Conservation (phyloP, 2,797 vertebrate species). For the Apogon hyalosoma region DNA sequence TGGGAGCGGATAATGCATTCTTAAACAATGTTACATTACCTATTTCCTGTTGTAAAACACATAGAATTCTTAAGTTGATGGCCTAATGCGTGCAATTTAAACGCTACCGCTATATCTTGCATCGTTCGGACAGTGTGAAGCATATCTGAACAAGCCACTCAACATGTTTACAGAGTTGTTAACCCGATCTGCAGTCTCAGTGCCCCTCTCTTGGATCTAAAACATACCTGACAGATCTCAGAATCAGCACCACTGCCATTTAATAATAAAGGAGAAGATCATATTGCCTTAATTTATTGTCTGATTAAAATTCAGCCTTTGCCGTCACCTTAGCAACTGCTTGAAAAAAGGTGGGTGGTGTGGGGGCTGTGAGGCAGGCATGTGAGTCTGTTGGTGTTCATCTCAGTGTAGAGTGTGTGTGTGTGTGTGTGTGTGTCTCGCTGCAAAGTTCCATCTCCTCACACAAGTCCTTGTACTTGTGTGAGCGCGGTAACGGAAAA, state of each 20-base stretch:
- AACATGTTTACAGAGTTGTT: slow-evolving; percentile 7
- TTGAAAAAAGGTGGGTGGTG: slow-evolving; percentile 83
- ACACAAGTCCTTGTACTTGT: slow-evolving; percentile 65
- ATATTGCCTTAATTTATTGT: slow-evolving; percentile 82
- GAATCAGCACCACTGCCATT: slow-evolving; percentile 48
- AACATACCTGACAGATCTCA: slow-evolving; percentile 53
- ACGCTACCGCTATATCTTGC: background rate
- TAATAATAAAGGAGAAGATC: slow-evolving; percentile 75
- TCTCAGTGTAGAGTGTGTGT: slow-evolving; percentile 51
- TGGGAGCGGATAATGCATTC: slow-evolving; percentile 24
- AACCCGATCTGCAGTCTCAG: slow-evolving; percentile 26
- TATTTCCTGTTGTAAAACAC: no score
- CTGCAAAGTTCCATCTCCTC: slow-evolving; percentile 69
- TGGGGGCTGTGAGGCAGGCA: slow-evolving; percentile 82
- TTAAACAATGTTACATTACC: no score
- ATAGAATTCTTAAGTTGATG: no score
- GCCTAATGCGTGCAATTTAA: background rate
- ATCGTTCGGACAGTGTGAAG: slow-evolving; percentile 4
- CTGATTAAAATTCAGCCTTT: slow-evolving; percentile 87
- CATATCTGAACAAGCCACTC: background rate
- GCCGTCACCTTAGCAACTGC: slow-evolving; percentile 88
- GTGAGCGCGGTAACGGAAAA: slow-evolving; percentile 40
- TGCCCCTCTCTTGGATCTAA: slow-evolving; percentile 22
- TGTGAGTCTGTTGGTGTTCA: slow-evolving; percentile 73
- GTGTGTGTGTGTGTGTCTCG: slow-evolving; percentile 41